Percentiles rank a stretch among this genome's conserved stretches.
These are phyloP conservation scores for Ciconia maguari DNA, from an alignment of 2,113 vertebrate genomes.

Conservation along the genomic window DNA sequence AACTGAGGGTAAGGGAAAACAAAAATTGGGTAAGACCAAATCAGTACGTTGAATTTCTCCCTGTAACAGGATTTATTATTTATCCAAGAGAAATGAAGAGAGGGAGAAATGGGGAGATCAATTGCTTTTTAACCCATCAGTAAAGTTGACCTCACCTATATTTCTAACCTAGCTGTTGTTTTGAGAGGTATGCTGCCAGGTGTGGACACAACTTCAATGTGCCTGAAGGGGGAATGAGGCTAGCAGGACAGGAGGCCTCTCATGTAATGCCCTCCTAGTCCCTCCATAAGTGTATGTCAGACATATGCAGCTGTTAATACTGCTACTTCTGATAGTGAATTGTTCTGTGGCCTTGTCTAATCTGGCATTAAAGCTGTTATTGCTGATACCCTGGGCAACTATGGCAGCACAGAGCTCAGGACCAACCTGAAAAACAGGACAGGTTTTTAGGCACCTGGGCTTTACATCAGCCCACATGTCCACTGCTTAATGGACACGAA, in stretches of 20 bases:
- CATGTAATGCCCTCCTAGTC: neutral
- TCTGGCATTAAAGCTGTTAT: neutral
- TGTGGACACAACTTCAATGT: neutral
- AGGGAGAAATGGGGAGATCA: neutral
- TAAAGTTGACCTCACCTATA: neutral
- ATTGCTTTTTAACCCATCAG: neutral
- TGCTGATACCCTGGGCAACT: neutral
- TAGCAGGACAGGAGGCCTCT: neutral
- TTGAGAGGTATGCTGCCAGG: neutral
- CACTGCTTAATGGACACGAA: neutral
- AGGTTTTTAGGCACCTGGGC: neutral
- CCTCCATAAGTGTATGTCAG: neutral
- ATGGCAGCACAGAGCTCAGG: neutral
- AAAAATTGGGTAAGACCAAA: conserved; percentile 7
- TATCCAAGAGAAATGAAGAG: neutral
- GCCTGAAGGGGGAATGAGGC: neutral
- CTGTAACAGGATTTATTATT: neutral
- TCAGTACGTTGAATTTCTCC: neutral
- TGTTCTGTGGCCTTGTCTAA: neutral
- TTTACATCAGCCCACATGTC: neutral
- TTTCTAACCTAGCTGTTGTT: neutral
- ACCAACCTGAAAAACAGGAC: neutral
- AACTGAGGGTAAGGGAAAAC: neutral
- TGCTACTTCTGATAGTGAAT: neutral
- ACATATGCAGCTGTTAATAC: neutral